Conservation (phyloP, 2,113 vertebrate genomes). For the Bos taurus region DNA sequence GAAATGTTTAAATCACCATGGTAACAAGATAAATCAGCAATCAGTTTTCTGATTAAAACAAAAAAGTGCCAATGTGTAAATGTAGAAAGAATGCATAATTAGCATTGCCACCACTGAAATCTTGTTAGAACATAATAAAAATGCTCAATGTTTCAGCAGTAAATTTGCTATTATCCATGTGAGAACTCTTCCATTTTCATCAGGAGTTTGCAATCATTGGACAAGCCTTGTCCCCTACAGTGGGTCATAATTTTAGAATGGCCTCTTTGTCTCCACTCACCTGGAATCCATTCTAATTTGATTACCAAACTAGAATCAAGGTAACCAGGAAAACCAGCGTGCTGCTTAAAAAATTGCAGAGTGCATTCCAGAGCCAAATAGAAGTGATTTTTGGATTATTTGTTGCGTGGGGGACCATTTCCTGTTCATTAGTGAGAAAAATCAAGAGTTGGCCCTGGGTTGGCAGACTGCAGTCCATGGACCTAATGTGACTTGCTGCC, state of each 20-base stretch:
- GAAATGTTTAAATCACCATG: conserved; percentile 49
- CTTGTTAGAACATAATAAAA: not conserved
- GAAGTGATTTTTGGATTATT: not conserved
- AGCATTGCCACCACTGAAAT: not conserved
- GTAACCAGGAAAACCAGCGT: not conserved
- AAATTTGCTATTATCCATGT: not conserved
- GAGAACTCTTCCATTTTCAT: not conserved
- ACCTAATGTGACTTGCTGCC: not conserved
- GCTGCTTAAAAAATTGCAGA: conserved; percentile 17
- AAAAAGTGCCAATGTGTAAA: conserved; percentile 13
- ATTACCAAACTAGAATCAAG: conserved; percentile 27
- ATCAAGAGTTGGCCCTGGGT: not conserved
- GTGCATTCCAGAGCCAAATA: not conserved
- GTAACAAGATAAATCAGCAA: conserved; percentile 65
- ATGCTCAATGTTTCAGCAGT: not conserved
- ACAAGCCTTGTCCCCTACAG: not conserved
- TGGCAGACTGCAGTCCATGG: not conserved
- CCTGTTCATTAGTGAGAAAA: not conserved
- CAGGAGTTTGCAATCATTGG: not conserved
- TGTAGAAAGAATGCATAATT: conserved; percentile 18
- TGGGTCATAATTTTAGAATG: not conserved
- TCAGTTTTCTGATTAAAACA: conserved; percentile 52
- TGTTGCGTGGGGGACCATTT: not conserved
- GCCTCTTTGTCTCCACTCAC: conserved; percentile 27
- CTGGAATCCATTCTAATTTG: conserved; percentile 25